Evolutionary conservation across 2,888 invertebrate species (phyloP), one percentile per base, ranked within the genome.

Genomic region (Tenthredo notha): DNA sequence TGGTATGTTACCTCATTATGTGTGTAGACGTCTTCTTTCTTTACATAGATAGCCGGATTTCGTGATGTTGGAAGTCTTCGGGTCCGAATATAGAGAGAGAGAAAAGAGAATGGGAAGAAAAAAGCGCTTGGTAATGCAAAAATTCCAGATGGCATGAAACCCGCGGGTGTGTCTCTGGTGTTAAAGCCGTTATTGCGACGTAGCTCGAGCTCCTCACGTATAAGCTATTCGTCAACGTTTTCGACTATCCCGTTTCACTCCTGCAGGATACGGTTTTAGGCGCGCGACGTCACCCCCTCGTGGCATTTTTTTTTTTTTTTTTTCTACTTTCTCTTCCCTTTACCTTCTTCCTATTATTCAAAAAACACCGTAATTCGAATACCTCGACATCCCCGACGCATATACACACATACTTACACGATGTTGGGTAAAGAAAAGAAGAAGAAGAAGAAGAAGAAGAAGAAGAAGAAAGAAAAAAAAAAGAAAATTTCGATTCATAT

Each of bases 161-260:
- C 70, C 74, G 21, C 21, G 29, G 40, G 77, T 29, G 15, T 50
- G 50, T 77, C 29, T 77, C 29, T 54, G 77, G 50, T 50, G 77
- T 77, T 40, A 61, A 80, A 61, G 80, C 40, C 50, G 61, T 83
- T 83, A 83, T 83, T 83, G 83, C 83, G 67, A 70, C 43, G 47
- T 40, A 70, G 25, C 70, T 21, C 18, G 72, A 33, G 65, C 65
- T 83, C 47, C 61, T 83, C 83, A 83, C 83, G 83, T 83, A 33
- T 43, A 18, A 70, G 47, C 83, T 83, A 83, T 83, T 83, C 83
- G 67, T 83, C 83, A 83, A 83, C 83, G 67, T 83, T 65, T 83
- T 54, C 61, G 47, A 61, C 47, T 37, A 83, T 82, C 82, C 43
- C 43, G 58, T 21, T 40, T 29, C 21, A 25, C n/a, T 74, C 18